Evolutionary conservation across 2,797 vertebrate genomes (phyloP), one percentile per base, ranked within the genome.

Genomic region (Crax fasciolata): DNA sequence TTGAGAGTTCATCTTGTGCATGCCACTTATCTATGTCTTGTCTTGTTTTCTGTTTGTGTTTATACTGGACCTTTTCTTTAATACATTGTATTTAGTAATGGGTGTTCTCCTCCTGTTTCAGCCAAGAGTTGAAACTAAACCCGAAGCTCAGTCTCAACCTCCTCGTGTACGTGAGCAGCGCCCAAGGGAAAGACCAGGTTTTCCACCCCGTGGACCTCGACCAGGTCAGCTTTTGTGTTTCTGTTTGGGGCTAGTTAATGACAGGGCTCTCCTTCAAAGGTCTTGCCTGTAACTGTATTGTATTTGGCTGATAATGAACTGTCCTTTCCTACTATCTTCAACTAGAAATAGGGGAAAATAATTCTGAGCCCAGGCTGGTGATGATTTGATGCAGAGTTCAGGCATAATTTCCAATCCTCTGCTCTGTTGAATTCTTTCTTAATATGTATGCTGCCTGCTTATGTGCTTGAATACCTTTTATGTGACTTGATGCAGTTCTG

Each of bases 131-230:
- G 99, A 99, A 96, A 92, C 97, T 92, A 99, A 99, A 96, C 98
- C 98, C 8, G 99, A 99, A 97, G 97, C 98, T 84, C 99, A 98
- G 67, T 97, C 98, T 13, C 97, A 98, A 7, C 98, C 99, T 79
- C 98, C 98, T 70, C 98, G 99, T 28, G 97, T 98, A 51, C 98
- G 99, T 96, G 99, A 99, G 89, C 99, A 99, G 55, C 99, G 99
- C 59, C 98, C 99, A 35, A 98, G 99, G 8, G 99, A 99, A 87
- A 98, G 99, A 97, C 98, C 99, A 0, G 94, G 98, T 44, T 99
- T 99, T 91, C 97, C 98, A 27, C 98, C 98, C 2, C 98, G 99
- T 73, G 99, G 99, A 71, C 98, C 99, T 84, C 98, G 99, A 91
- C 98, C 99, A 97, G 99, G 99, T 55, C 24, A 44, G 59, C 32